phyloP scores from a whole-genome alignment of 2,797 vertebrate genomes.

The Mastacembelus armatus region DNA sequence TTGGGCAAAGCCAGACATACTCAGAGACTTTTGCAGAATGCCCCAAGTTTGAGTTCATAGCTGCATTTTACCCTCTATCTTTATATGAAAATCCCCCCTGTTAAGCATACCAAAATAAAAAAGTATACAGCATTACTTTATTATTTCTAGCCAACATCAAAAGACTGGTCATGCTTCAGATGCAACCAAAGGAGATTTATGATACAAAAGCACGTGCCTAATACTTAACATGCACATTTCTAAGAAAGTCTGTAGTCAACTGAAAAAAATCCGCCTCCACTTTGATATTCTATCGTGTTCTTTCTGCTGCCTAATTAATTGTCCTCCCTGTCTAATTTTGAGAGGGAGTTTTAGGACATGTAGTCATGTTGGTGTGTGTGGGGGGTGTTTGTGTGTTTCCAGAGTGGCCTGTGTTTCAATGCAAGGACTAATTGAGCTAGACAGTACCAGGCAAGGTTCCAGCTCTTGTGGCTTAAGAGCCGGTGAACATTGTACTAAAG shows the following conservation, averaged over 20 bases:
- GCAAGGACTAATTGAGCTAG: conserved; percentile 52
- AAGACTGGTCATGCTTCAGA: conserved; percentile 15
- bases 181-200: conserved; percentile 46
- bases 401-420: conserved; percentile 52
- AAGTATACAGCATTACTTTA: conserved; percentile 18
- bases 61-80: conserved; percentile 12
- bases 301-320: conserved; percentile 33
- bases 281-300: conserved; percentile 5
- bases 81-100: neutral
- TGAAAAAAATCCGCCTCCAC: conserved; percentile 6
- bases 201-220: conserved; percentile 7
- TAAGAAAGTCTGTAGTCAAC: conserved; percentile 15
- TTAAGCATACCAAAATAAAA: conserved; percentile 9
- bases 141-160: conserved; percentile 37
- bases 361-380: conserved; percentile 25
- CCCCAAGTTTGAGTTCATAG: conserved; percentile 3
- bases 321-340: conserved; percentile 21
- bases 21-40: neutral
- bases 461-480: conserved; percentile 52
- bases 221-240: conserved; percentile 42
- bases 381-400: conserved; percentile 40
- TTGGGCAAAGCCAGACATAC: conserved; percentile 31
- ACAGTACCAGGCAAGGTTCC: conserved; percentile 51
- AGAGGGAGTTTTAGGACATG: conserved; percentile 36
- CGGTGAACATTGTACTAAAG: conserved; percentile 43